A percentile compares a stretch with the other conserved stretches of the same genome.
These are phyloP conservation scores for Ciconia stormi DNA, from an alignment of 2,113 vertebrate genomes.

Conservation along the genomic window DNA sequence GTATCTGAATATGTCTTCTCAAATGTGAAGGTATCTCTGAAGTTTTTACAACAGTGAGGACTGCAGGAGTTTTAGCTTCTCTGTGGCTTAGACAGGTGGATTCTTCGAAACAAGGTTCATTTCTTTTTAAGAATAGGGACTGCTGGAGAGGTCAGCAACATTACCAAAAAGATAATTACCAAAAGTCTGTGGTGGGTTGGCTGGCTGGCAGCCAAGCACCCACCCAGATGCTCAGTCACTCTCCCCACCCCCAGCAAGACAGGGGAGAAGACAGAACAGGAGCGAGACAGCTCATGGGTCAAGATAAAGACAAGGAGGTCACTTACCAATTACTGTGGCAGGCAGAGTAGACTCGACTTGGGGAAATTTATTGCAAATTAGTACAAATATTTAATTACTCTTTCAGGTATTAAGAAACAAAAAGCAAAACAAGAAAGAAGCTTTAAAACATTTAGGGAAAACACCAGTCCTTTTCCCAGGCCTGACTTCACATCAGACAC, in stretches of 20 bases:
- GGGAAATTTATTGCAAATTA: neutral
- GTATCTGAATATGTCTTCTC: neutral
- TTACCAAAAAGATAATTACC: neutral
- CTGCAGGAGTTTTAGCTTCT: neutral
- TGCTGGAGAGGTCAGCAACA: neutral
- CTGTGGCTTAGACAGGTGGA: neutral
- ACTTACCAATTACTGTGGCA: neutral
- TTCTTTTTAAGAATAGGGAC: neutral
- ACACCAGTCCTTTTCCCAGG: neutral
- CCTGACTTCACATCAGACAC: neutral
- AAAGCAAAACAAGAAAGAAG: neutral
- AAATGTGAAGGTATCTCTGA: neutral
- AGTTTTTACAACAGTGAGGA: neutral
- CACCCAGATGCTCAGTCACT: neutral
- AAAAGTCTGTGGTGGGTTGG: neutral
- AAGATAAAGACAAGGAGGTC: neutral
- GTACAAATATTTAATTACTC: neutral
- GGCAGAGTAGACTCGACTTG: neutral
- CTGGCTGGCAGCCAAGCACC: neutral
- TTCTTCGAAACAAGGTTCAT: neutral
- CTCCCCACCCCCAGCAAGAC: neutral
- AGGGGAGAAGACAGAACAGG: neutral
- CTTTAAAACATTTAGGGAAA: neutral
- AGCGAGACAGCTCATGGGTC: rapidly evolving
- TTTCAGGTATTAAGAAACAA: neutral